Conservation (phyloP, 2,797 vertebrate genomes). For the Artibeus lituratus region DNA sequence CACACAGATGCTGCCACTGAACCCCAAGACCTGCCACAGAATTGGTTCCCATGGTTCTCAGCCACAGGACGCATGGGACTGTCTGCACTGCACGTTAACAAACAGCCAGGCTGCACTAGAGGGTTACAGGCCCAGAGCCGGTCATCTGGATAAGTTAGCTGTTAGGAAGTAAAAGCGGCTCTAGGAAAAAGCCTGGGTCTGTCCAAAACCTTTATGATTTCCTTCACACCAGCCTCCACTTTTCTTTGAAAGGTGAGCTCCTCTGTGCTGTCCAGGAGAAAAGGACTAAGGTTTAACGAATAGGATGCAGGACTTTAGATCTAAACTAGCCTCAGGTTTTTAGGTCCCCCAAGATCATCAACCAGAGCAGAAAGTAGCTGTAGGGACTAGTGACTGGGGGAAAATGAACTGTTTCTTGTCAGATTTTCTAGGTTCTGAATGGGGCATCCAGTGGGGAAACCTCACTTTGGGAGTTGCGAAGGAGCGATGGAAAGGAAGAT, state of each 20-base stretch:
- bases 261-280: background rate
- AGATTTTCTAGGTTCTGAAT: background rate
- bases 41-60: background rate
- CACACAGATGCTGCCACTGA: conserved; percentile 17
- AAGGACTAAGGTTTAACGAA: background rate
- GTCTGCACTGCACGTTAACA: background rate
- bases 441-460: background rate
- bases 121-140: background rate
- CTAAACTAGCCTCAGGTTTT: background rate
- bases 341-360: background rate
- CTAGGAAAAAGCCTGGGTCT: background rate
- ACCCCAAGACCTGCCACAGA: background rate
- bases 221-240: background rate
- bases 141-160: background rate
- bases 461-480: background rate
- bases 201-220: background rate
- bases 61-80: background rate
- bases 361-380: background rate
- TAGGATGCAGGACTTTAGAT: background rate
- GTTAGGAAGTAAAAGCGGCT: background rate
- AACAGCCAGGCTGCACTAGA: background rate
- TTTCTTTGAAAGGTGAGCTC: background rate
- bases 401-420: background rate
- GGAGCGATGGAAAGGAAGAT: background rate
- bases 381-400: background rate